Percentiles rank a stretch among this genome's conserved stretches.
Conservation (phyloP, 2,888 invertebrate species). For the Orchesella flavescens region DNA sequence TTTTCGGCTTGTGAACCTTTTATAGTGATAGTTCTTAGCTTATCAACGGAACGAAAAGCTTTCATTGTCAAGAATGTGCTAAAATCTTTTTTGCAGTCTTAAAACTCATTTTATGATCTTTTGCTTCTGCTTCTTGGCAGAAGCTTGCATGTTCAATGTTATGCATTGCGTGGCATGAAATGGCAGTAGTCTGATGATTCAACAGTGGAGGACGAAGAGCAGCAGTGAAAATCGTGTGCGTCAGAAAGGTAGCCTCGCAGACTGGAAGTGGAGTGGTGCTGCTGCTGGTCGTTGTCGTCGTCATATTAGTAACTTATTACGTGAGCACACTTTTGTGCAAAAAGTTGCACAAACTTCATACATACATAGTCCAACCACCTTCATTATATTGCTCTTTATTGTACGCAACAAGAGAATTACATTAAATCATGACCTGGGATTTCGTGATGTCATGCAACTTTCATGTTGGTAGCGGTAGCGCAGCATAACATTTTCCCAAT, state of each 20-base stretch:
- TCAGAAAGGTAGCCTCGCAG: too few relatives aligned
- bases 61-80: conserved; percentile 27
- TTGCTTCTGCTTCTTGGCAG: background rate
- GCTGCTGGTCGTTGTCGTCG: too few relatives aligned
- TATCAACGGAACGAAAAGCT: conserved; percentile 1
- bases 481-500: too few relatives aligned
- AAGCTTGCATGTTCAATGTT: too few relatives aligned
- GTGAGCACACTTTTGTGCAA: too few relatives aligned
- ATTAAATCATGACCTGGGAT: conserved; percentile 44
- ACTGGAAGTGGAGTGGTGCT: too few relatives aligned
- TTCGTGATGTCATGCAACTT: conserved; percentile 28
- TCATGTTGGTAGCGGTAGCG: background rate
- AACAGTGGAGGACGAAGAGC: too few relatives aligned
- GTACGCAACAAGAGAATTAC: conserved; percentile 28
- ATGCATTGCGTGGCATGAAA: too few relatives aligned
- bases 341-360: too few relatives aligned
- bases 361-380: background rate
- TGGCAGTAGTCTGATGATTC: too few relatives aligned
- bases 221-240: too few relatives aligned
- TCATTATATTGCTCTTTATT: background rate
- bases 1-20: background rate
- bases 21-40: background rate
- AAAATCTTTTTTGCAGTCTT: conserved; percentile 10
- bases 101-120: background rate
- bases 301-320: too few relatives aligned